Percentiles rank a stretch among this genome's conserved stretches.
Evolutionary conservation across 2,888 invertebrate species (phyloP).

Genomic region (Sphaerophoria rueppellii): DNA sequence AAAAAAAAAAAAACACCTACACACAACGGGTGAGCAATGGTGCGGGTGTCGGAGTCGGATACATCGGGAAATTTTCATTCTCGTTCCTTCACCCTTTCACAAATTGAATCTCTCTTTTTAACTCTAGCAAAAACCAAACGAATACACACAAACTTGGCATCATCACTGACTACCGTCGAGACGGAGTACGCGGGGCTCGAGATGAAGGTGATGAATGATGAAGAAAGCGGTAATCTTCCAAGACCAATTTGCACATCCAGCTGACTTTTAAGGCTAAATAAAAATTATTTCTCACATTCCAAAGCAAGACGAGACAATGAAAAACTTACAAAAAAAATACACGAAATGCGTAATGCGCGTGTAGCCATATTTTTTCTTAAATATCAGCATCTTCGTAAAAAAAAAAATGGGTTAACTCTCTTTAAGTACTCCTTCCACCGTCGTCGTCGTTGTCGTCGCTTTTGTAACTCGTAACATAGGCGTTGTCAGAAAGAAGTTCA

Average conservation of each 20-base stretch:
- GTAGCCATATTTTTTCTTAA: slow-evolving; percentile 25
- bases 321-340: not conserved
- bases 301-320: slow-evolving; percentile 10
- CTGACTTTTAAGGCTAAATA: not conserved
- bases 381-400: slow-evolving; percentile 12
- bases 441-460: not conserved
- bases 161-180: slow-evolving; percentile 30
- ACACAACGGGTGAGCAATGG: not conserved
- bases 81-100: slow-evolving; percentile 6
- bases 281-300: not conserved
- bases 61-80: not conserved
- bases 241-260: slow-evolving; percentile 2
- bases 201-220: not conserved
- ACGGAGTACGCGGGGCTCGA: slow-evolving; percentile 2
- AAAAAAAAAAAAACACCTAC: not conserved
- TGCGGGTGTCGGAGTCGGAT: not conserved
- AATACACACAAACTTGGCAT: slow-evolving; percentile 59
- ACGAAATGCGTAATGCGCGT: slow-evolving; percentile 45
- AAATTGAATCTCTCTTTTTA: slow-evolving; percentile 13
- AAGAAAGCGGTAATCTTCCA: slow-evolving; percentile 59
- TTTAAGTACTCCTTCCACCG: not conserved
- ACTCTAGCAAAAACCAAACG: slow-evolving; percentile 16
- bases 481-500: slow-evolving; percentile 41
- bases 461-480: slow-evolving; percentile 37
- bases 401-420: slow-evolving; percentile 41